phyloP scores from a whole-genome alignment of 2,113 vertebrate genomes.

The Glaucidium brasilianum region DNA sequence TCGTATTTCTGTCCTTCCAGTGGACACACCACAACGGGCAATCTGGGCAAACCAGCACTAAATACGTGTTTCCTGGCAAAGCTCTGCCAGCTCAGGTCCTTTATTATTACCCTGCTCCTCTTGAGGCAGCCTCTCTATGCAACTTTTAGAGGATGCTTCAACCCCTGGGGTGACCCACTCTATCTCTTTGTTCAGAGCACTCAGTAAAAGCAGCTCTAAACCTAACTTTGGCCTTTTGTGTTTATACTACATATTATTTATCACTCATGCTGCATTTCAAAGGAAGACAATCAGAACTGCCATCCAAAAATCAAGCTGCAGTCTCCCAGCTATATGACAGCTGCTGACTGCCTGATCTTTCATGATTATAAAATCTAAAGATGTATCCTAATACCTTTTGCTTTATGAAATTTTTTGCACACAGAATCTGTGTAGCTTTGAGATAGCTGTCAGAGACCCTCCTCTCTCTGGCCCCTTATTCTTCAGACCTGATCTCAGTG shows the following conservation, averaged over 20 bases:
- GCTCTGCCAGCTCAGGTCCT: background rate
- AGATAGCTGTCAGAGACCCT: background rate
- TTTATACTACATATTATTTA: background rate
- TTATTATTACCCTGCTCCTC: background rate
- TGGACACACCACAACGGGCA: background rate
- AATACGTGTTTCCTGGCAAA: background rate
- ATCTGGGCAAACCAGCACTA: background rate
- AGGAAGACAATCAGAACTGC: background rate
- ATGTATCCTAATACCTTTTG: background rate
- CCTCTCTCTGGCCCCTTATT: background rate
- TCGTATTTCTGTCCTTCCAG: slow-evolving; percentile 32
- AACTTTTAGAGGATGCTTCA: accelerated
- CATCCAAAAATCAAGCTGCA: background rate
- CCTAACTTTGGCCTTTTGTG: background rate
- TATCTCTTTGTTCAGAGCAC: background rate
- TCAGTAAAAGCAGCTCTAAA: background rate
- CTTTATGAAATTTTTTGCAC: background rate
- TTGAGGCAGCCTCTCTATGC: background rate
- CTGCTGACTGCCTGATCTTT: background rate
- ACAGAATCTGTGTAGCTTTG: background rate
- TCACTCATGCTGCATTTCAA: background rate
- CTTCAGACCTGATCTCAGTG: background rate
- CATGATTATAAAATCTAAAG: background rate
- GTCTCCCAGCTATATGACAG: background rate
- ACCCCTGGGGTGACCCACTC: background rate